A percentile compares a stretch with the other conserved stretches of the same genome.
Conservation (phyloP, 2,113 vertebrate genomes). For the Cranoglanis bouderius region DNA sequence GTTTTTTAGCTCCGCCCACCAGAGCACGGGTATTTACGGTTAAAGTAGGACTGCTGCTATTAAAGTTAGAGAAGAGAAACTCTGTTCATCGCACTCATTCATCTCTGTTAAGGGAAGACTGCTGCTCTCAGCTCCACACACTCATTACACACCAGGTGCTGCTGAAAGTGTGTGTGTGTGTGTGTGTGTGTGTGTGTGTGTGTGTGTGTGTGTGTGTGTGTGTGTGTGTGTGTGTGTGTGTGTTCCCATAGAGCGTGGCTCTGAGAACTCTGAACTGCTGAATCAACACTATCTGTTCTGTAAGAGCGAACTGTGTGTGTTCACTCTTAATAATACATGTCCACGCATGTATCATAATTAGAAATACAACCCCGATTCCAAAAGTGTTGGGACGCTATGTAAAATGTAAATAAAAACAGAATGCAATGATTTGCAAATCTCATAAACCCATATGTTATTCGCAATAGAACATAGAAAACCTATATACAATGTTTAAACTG, state of each 20-base stretch:
- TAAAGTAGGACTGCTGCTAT: not conserved
- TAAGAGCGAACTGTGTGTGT: not conserved
- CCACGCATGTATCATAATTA: no score
- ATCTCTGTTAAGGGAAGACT: not conserved
- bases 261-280: no score
- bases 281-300: no score
- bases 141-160: not conserved
- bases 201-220: conserved; percentile 23
- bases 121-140: not conserved
- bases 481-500: no score
- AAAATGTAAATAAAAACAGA: no score
- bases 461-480: no score
- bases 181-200: not conserved
- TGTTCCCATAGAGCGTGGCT: not conserved
- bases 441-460: no score
- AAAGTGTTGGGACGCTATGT: no score
- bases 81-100: not conserved
- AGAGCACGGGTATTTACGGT: not conserved
- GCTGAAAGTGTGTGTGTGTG: conserved; percentile 1
- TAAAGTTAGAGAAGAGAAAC: not conserved
- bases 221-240: conserved; percentile 23
- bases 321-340: no score
- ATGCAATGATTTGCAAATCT: no score
- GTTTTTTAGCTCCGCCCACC: not conserved
- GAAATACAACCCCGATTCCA: no score